Conservation (phyloP, 2,888 invertebrate species). For the Emmelina monodactyla region DNA sequence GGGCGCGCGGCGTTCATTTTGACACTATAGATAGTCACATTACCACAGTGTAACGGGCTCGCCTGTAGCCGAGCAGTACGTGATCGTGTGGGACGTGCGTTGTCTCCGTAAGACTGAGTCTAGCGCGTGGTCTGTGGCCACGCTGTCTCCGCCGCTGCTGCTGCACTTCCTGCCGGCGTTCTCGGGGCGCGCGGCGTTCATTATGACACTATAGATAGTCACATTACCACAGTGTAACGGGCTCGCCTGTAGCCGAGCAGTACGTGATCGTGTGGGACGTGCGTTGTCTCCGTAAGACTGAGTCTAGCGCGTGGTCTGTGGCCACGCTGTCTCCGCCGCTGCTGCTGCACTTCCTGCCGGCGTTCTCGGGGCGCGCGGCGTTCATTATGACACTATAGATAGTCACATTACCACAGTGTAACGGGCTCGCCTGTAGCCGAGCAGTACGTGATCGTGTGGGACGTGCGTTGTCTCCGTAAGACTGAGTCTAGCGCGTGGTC, state of each 20-base stretch:
- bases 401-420: too few relatives aligned
- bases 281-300: conserved; percentile 78
- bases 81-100: conserved; percentile 93
- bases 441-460: conserved; percentile 92
- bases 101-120: conserved; percentile 80
- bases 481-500: conserved; percentile 74
- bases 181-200: conserved; percentile 85
- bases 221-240: conserved; percentile 36
- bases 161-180: conserved; percentile 90
- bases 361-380: conserved; percentile 86
- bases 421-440: conserved; percentile 76
- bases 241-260: conserved; percentile 79
- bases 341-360: conserved; percentile 87
- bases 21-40: too few relatives aligned
- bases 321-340: conserved; percentile 67
- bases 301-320: conserved; percentile 71
- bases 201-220: too few relatives aligned
- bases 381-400: too few relatives aligned
- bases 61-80: conserved; percentile 82
- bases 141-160: conserved; percentile 71
- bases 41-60: conserved; percentile 58
- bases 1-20: conserved; percentile 85
- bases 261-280: conserved; percentile 95
- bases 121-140: conserved; percentile 64
- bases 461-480: conserved; percentile 84